phyloP scores from a whole-genome alignment of 2,888 invertebrate species.

The Eupithecia exiguata region DNA sequence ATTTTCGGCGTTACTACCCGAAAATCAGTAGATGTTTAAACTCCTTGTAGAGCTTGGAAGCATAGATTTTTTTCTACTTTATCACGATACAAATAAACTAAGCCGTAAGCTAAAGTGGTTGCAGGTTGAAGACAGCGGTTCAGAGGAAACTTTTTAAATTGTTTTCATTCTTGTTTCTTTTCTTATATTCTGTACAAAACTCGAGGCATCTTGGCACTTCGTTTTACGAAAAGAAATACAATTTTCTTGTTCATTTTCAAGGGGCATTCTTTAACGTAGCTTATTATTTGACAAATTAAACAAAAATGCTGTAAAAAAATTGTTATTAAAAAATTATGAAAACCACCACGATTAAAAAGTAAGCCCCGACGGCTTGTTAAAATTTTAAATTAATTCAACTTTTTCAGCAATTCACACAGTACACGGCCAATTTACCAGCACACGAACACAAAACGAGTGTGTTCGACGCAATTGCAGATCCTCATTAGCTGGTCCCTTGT shows the following conservation, averaged over 20 bases:
- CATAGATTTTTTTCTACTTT: not conserved
- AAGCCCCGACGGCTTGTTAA: not conserved
- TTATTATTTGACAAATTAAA: not conserved
- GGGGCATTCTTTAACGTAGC: not conserved
- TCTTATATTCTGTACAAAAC: not conserved
- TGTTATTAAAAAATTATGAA: not conserved
- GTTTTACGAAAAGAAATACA: not conserved
- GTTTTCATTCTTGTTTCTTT: not conserved
- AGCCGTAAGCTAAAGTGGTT: not conserved
- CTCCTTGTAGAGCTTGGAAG: not conserved
- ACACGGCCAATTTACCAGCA: conserved; percentile 34
- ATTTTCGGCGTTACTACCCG: too few species aligned
- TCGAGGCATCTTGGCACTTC: not conserved
- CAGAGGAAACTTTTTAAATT: not conserved
- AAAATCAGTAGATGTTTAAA: not conserved
- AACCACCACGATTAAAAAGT: not conserved
- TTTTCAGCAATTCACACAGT: conserved; percentile 24
- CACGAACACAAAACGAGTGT: conserved; percentile 30
- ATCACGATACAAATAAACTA: not conserved
- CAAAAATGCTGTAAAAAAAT: not conserved
- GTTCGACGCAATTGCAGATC: conserved; percentile 38
- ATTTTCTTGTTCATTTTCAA: not conserved
- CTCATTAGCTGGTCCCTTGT: conserved; percentile 43
- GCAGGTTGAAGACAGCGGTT: not conserved
- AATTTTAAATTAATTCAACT: conserved; percentile 12